Conservation (phyloP, 2,888 invertebrate species). For the Acanthosepion pharaonis region DNA sequence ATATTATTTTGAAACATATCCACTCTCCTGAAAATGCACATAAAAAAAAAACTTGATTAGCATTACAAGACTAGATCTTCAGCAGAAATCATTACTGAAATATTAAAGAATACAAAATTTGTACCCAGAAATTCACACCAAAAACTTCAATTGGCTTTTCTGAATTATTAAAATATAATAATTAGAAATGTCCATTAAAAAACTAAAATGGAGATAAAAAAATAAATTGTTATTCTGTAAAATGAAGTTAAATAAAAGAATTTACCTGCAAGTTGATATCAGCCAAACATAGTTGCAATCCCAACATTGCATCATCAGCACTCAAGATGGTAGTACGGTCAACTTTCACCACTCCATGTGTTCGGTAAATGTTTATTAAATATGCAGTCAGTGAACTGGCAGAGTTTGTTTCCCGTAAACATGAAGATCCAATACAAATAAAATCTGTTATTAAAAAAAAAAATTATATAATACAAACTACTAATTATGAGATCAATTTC, state of each 20-base stretch:
- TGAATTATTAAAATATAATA: too few relatives aligned
- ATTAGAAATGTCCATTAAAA: not conserved
- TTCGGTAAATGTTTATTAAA: slow-evolving; percentile 39
- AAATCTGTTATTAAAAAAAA: not conserved
- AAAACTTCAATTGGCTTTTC: too few relatives aligned
- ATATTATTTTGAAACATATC: too few relatives aligned
- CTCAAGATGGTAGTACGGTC: slow-evolving; percentile 62
- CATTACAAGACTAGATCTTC: too few relatives aligned
- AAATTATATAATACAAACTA: not conserved
- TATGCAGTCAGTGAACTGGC: not conserved
- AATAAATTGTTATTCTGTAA: not conserved
- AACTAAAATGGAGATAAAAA: not conserved
- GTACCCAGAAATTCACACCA: too few relatives aligned
- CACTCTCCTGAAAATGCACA: too few relatives aligned
- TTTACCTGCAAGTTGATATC: slow-evolving; percentile 65
- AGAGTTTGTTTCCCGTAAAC: not conserved
- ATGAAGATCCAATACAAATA: not conserved
- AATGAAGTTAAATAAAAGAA: not conserved
- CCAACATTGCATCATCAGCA: slow-evolving; percentile 62
- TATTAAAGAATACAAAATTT: too few relatives aligned
- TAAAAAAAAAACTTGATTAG: too few relatives aligned
- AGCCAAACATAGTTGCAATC: slow-evolving; percentile 66
- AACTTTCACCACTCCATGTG: not conserved
- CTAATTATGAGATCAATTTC: too few relatives aligned
- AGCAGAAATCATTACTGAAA: too few relatives aligned